These are phyloP conservation scores for Poeciliopsis occidentalis DNA, from an alignment of 2,113 vertebrate species.

Conservation along the genomic window DNA sequence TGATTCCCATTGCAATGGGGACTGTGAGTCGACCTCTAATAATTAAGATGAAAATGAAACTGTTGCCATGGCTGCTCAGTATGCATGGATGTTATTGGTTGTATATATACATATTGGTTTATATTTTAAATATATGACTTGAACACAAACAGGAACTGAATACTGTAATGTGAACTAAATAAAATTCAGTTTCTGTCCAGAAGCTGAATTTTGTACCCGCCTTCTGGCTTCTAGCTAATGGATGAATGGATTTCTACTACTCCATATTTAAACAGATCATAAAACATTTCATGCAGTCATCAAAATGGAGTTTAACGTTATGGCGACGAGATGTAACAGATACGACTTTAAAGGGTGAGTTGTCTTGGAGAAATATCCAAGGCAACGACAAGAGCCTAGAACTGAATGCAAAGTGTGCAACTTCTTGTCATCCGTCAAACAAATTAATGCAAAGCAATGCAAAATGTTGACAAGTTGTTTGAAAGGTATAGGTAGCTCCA, in stretches of 20 bases:
- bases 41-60: too few species aligned
- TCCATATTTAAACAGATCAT: not conserved
- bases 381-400: slow-evolving; percentile 21
- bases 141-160: not conserved
- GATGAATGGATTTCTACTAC: too few species aligned
- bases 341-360: not conserved
- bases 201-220: too few species aligned
- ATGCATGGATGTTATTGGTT: too few species aligned
- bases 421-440: slow-evolving; percentile 65
- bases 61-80: too few species aligned
- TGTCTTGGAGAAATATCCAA: slow-evolving; percentile 24
- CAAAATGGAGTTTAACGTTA: not conserved
- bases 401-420: slow-evolving; percentile 71
- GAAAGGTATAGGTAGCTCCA: not conserved
- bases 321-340: not conserved
- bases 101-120: too few species aligned
- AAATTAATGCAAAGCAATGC: slow-evolving; percentile 76
- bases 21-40: too few species aligned
- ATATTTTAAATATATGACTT: not conserved
- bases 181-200: too few species aligned
- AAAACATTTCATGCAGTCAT: not conserved
- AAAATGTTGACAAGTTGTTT: slow-evolving; percentile 59
- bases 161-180: too few species aligned
- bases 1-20: too few species aligned
- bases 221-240: not conserved